Percentiles rank a stretch among this genome's conserved stretches.
Evolutionary conservation across 35 echinoderm and acorn worm genomes (phyloP).

Genomic region (Strongylocentrotus purpuratus): DNA sequence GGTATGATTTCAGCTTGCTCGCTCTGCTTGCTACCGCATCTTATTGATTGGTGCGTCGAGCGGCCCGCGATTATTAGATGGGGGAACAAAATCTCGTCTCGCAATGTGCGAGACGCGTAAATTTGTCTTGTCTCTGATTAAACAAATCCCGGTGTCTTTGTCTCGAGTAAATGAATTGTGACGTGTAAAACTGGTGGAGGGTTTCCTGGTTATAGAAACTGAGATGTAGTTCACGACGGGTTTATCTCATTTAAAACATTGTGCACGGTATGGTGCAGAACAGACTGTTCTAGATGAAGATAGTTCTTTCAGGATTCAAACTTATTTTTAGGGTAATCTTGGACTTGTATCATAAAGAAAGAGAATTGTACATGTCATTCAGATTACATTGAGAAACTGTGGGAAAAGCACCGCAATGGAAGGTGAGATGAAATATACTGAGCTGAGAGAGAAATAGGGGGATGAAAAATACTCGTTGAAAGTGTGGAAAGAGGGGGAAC

Average conservation of each 20-base stretch:
- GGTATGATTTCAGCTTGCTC: slow-evolving; percentile 44
- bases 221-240: neutral
- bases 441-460: too few species aligned
- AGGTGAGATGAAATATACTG: too few species aligned
- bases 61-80: neutral
- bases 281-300: neutral
- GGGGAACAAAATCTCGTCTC: slow-evolving; percentile 7
- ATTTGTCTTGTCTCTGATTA: neutral
- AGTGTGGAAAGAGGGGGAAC: too few species aligned
- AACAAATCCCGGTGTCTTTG: neutral
- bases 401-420: too few species aligned
- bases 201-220: neutral
- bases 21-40: neutral
- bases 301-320: too few species aligned
- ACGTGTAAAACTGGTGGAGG: neutral
- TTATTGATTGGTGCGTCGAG: neutral
- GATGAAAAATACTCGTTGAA: too few species aligned
- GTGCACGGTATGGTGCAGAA: neutral
- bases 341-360: too few species aligned
- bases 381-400: too few species aligned
- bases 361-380: too few species aligned
- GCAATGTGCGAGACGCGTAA: neutral
- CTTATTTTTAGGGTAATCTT: too few species aligned
- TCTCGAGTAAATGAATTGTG: slow-evolving; percentile 3
- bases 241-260: neutral